Percentiles rank a stretch among this genome's conserved stretches.
Evolutionary conservation across 1,140 invertebrate genomes (phyloP).

Genomic region (Paraescarpia echinospica): DNA sequence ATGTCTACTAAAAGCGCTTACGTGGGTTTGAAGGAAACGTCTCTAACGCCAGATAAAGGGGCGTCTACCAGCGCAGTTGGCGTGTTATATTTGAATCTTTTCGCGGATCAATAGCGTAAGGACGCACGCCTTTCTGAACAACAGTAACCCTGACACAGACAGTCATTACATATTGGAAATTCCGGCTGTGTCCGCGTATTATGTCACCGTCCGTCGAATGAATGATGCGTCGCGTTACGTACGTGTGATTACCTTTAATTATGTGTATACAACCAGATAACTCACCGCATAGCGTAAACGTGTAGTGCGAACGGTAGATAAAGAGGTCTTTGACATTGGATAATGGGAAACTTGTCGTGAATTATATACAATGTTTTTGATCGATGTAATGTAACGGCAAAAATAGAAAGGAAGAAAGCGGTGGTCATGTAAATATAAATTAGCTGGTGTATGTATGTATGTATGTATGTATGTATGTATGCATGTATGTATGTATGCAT

Average conservation of each 20-base stretch:
- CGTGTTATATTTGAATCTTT: background rate
- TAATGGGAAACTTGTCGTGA: too few species aligned
- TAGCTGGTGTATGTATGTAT: background rate
- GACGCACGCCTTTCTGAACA: background rate
- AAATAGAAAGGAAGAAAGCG: too few species aligned
- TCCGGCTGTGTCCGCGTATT: too few species aligned
- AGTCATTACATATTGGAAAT: too few species aligned
- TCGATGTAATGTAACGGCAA: too few species aligned
- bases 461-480: background rate
- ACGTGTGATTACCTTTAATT: background rate
- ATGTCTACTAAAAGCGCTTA: background rate
- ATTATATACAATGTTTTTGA: too few species aligned
- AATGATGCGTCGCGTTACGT: background rate
- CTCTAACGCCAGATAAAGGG: background rate
- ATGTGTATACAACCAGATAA: background rate
- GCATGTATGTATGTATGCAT: background rate
- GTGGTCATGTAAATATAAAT: background rate
- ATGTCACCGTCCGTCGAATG: too few species aligned
- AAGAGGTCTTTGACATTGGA: background rate
- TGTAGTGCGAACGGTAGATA: background rate
- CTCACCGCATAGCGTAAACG: background rate
- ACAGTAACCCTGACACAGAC: background rate
- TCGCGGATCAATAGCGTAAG: background rate
- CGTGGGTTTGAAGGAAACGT: background rate
- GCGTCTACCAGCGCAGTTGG: background rate